These are phyloP conservation scores for Pentalonia nigronervosa DNA, from an alignment of 1,140 invertebrate species.

Conservation along the genomic window DNA sequence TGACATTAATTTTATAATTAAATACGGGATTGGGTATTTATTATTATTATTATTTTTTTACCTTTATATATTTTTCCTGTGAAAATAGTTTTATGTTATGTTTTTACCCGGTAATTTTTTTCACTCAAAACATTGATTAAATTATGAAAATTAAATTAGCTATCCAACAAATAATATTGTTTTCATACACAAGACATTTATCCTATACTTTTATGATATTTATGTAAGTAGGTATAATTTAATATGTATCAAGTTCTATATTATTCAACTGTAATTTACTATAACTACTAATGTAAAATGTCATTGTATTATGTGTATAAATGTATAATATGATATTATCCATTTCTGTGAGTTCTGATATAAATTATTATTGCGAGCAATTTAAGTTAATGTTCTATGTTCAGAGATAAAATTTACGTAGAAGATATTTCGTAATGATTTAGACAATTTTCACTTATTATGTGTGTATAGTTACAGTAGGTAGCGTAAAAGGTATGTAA, in stretches of 20 bases:
- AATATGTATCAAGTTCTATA: background rate
- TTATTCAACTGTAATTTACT: background rate
- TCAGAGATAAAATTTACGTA: background rate
- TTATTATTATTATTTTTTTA: constrained; percentile 1
- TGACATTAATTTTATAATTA: constrained; percentile 12
- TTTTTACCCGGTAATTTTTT: background rate
- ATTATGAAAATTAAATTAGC: background rate
- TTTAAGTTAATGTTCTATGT: constrained; percentile 32
- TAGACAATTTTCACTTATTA: constrained; percentile 1
- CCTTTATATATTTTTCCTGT: background rate
- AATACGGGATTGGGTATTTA: background rate
- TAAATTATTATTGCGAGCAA: constrained; percentile 15
- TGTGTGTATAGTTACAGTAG: background rate
- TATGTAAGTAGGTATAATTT: background rate
- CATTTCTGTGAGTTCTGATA: constrained; percentile 6
- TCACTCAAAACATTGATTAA: background rate
- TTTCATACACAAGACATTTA: background rate
- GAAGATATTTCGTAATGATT: background rate
- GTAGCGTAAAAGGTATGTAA: background rate
- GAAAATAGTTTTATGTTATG: background rate
- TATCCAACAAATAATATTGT: background rate
- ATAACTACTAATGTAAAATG: background rate
- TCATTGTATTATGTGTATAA: background rate
- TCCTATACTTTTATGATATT: background rate
- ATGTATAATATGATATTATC: constrained; percentile 3